phyloP scores from a whole-genome alignment of 2,797 vertebrate genomes.

The Tokudaia tokunoshimensis region DNA sequence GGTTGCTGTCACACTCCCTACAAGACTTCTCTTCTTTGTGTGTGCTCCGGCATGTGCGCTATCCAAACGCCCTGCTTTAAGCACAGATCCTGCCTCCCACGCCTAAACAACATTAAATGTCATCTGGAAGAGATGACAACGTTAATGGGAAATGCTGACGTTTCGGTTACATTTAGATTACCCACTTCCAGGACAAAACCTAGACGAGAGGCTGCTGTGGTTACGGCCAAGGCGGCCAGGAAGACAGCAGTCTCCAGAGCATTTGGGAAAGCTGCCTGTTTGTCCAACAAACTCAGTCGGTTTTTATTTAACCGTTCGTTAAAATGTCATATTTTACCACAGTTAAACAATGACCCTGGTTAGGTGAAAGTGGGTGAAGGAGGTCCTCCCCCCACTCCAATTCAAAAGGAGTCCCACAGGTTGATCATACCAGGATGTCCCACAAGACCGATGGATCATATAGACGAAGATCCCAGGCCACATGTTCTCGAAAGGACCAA shows the following conservation, averaged over 20 bases:
- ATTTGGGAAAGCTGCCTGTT: accelerated
- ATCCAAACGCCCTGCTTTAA: not conserved
- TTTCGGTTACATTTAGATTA: not conserved
- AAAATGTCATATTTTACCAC: not conserved
- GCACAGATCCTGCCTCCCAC: not conserved
- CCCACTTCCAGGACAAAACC: not conserved
- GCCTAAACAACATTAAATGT: no score
- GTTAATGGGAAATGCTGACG: no score
- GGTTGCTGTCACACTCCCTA: not conserved
- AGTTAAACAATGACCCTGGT: not conserved
- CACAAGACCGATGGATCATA: conserved; percentile 98
- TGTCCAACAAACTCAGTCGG: not conserved
- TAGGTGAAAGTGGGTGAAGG: not conserved
- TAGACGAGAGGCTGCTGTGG: accelerated
- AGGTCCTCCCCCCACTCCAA: no score
- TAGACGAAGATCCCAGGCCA: conserved; percentile 98
- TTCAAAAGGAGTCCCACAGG: not conserved
- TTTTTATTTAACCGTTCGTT: not conserved
- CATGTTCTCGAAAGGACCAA: conserved; percentile 96
- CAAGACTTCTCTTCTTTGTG: not conserved
- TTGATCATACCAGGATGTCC: conserved; percentile 93
- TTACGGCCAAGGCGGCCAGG: not conserved
- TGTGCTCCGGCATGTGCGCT: accelerated
- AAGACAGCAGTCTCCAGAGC: not conserved
- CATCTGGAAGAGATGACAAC: no score